Conservation (phyloP, 2,113 vertebrate genomes). For the Ciconia maguari region DNA sequence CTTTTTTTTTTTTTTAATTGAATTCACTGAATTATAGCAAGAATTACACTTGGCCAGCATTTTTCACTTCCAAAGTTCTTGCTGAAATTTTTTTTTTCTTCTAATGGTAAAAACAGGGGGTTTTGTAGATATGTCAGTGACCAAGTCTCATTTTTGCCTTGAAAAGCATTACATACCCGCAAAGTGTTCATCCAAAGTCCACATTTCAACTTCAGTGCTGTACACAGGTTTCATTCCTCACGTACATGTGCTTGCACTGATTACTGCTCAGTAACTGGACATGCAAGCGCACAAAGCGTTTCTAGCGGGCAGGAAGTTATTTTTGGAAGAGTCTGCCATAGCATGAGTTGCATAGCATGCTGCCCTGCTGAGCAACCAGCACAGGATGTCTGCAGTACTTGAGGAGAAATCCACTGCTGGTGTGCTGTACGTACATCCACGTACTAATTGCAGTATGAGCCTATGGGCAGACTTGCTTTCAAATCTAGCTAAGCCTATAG, state of each 20-base stretch:
- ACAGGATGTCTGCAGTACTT: fast-evolving
- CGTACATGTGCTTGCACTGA: fast-evolving
- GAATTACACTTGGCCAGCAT: neutral
- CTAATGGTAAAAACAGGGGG: neutral
- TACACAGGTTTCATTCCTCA: neutral
- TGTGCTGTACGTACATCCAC: fast-evolving
- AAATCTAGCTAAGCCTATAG: neutral
- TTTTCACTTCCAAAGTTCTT: neutral
- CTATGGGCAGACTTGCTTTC: neutral
- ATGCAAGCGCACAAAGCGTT: neutral
- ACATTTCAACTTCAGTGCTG: neutral
- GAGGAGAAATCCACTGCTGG: neutral
- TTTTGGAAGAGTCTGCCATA: neutral
- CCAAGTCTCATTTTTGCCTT: neutral
- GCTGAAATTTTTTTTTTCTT: neutral
- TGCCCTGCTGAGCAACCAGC: neutral
- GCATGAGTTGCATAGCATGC: neutral
- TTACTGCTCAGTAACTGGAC: neutral
- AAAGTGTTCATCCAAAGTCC: neutral
- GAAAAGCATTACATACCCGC: neutral
- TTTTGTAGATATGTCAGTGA: neutral
- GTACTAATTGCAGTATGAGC: neutral
- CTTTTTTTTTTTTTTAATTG: neutral
- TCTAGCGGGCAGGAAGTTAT: neutral
- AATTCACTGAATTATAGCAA: neutral